Conservation (phyloP, 1,140 invertebrate genomes). For the Rhopalosiphum maidis region DNA sequence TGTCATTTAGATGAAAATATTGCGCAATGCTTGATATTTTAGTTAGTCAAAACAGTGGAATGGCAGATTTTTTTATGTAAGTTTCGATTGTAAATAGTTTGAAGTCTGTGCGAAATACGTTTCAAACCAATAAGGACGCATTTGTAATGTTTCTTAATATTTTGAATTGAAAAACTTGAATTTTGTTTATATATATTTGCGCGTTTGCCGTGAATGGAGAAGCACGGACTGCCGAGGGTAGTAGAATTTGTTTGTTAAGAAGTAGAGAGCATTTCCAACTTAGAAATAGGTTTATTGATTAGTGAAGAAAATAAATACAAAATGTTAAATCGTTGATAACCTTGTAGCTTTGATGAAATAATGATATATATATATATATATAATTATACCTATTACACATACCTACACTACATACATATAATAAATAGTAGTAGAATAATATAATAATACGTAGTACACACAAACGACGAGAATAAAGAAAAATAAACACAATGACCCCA, state of each 20-base stretch:
- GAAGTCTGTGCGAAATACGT: background rate
- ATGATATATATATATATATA: background rate
- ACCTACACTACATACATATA: background rate
- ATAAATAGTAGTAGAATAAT: background rate
- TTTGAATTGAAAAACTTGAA: too few species aligned
- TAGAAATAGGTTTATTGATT: background rate
- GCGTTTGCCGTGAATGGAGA: too few species aligned
- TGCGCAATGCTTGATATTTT: too few species aligned
- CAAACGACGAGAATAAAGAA: background rate
- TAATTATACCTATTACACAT: background rate
- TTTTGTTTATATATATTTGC: too few species aligned
- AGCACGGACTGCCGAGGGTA: background rate
- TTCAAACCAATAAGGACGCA: background rate
- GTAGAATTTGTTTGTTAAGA: background rate
- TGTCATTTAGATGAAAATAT: too few species aligned
- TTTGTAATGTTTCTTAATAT: too few species aligned
- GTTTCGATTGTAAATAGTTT: background rate
- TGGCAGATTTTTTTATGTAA: too few species aligned
- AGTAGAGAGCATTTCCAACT: background rate
- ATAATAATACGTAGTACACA: too few species aligned
- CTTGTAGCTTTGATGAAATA: background rate
- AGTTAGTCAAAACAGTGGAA: too few species aligned
- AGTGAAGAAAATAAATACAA: background rate
- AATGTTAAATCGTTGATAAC: background rate
- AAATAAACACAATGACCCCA: background rate